Conservation (phyloP, 2,797 vertebrate genomes). For the Pampus argenteus region DNA sequence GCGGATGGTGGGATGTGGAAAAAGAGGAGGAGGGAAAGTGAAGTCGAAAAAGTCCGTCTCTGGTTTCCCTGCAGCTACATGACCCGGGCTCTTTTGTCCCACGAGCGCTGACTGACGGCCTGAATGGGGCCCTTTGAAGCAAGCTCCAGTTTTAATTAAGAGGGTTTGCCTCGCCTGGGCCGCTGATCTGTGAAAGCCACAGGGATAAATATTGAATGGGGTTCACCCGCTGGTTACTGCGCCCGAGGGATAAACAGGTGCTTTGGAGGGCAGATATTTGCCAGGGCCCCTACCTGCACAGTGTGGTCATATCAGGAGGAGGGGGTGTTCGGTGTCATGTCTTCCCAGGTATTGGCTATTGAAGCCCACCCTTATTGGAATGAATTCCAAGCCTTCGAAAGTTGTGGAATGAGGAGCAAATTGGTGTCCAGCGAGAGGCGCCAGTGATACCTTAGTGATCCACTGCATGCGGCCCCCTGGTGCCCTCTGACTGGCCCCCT, state of each 20-base stretch:
- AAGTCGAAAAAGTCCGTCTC: slow-evolving; percentile 87
- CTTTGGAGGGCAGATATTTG: slow-evolving; percentile 87
- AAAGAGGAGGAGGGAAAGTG: slow-evolving; percentile 78
- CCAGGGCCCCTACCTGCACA: slow-evolving; percentile 60
- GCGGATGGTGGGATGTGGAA: slow-evolving; percentile 72
- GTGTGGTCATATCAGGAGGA: slow-evolving; percentile 55
- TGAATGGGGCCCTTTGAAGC: slow-evolving; percentile 99
- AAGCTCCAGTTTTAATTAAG: slow-evolving; percentile 99
- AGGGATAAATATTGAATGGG: slow-evolving; percentile 99
- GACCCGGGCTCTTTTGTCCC: slow-evolving; percentile 94
- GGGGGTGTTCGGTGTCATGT: slow-evolving; percentile 76
- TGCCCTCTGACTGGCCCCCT: slow-evolving; percentile 74
- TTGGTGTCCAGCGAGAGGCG: slow-evolving; percentile 74
- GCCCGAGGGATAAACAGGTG: slow-evolving; percentile 95
- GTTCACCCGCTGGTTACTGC: slow-evolving; percentile 99
- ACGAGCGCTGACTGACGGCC: slow-evolving; percentile 93
- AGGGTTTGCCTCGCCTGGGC: slow-evolving; percentile 95
- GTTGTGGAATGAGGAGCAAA: slow-evolving; percentile 80
- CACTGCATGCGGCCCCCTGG: slow-evolving; percentile 66
- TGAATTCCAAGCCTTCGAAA: slow-evolving; percentile 71
- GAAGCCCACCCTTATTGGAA: slow-evolving; percentile 74
- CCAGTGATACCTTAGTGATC: slow-evolving; percentile 69
- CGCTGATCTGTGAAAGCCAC: slow-evolving; percentile 99
- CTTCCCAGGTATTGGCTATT: slow-evolving; percentile 74
- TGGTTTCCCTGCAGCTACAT: slow-evolving; percentile 95